Base-by-base conservation (phyloP, 2,888 invertebrate genomes). In the Heliothis peltigera region DNA sequence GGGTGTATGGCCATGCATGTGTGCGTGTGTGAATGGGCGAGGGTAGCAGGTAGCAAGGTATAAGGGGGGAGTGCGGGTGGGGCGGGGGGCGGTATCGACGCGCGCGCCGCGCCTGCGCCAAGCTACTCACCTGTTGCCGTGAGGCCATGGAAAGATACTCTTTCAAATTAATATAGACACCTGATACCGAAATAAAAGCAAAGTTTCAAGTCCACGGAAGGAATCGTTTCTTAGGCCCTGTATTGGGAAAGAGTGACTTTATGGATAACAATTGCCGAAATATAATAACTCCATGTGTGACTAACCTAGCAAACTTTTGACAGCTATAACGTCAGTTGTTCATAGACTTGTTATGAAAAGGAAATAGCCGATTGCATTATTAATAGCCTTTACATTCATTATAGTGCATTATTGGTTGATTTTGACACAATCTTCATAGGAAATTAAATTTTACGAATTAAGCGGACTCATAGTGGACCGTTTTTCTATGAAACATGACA, bases 111-210 rank as follows among this genome's bases (percentile, higher is more conserved):
- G 93, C 93, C 84, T 92, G 93, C 93, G 93, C 91, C 80, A 84
- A 83, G 81, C 79, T 77, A 74, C 83, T 88, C 92, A 95, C 94
- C 94, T 95, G 94, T 95, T 95, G 94, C 94, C 90, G 91, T 87
- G 85, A 93, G 90, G 88, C 91, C 92, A 87, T 92, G 94, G 93
- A 94, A 94, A 93, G 87, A 90, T 93, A 93, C 93, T 91, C 91
- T 91, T 92, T 92, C 87, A 92, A 92, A 93, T 93, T 92, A 92
- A 91, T 89, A 87, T 87, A 84, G 91, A 91, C 91, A 93, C 90
- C 91, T 93, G 93, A 92, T 91, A 92, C 90, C 84, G 85, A 90
- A 91, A 92, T 92, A 90, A 92, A 89, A 89, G 88, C 86, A 86
- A 89, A 89, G 87, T 89, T 87, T 81, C 74, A 70, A 83, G 72